A percentile compares a stretch with the other conserved stretches of the same genome.
Conservation (phyloP, 92 coral and sea anemone species). For the Porites rus region DNA sequence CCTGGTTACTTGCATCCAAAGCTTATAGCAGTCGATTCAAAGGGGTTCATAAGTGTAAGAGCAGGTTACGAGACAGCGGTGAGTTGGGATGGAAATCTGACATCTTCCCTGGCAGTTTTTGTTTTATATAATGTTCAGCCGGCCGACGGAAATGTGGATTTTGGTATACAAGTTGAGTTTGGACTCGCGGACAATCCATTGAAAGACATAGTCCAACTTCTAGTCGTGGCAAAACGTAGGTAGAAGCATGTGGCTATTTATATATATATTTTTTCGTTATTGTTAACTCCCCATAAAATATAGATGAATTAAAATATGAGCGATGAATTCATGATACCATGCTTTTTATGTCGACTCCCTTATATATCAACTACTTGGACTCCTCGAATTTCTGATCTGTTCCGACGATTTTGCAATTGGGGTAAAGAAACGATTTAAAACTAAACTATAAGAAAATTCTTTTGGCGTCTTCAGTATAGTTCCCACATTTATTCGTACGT, state of each 20-base stretch:
- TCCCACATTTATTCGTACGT: no score
- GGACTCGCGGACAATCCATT: slow-evolving; percentile 5
- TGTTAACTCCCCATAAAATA: no score
- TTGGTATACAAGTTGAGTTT: slow-evolving; percentile 28
- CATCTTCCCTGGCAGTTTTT: slow-evolving; percentile 25
- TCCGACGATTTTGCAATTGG: no score
- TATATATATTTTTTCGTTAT: no score
- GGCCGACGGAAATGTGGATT: not conserved
- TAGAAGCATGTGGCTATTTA: not conserved
- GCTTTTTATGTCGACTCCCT: no score
- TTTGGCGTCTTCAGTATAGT: no score
- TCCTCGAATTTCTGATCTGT: no score
- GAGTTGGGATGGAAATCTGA: slow-evolving; percentile 46
- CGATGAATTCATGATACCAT: no score
- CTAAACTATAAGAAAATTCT: no score
- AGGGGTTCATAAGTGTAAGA: not conserved
- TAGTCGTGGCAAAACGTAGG: slow-evolving; percentile 30
- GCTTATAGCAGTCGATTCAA: slow-evolving; percentile 9
- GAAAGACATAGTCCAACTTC: slow-evolving; percentile 14
- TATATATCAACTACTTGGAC: no score
- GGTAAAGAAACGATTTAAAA: no score
- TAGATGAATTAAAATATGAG: no score
- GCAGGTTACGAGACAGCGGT: not conserved
- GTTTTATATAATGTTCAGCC: slow-evolving; percentile 20
- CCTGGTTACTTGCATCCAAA: not conserved